Percentiles rank a stretch among this genome's conserved stretches.
phyloP scores from a whole-genome alignment of 2,113 vertebrate species.

The Macroglossus sobrinus region DNA sequence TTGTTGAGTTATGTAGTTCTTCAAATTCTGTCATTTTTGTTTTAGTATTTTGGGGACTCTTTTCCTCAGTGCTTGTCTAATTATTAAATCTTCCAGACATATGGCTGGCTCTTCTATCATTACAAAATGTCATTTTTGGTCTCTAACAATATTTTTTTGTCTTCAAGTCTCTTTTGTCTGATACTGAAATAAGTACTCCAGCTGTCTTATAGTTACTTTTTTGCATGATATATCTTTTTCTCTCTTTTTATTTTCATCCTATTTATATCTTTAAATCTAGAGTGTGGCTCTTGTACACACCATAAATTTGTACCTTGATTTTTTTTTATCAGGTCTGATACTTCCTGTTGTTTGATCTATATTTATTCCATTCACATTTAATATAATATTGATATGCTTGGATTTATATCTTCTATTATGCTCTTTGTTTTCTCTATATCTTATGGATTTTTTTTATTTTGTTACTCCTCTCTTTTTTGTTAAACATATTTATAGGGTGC shows the following conservation, averaged over 20 bases:
- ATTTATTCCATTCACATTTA: not conserved
- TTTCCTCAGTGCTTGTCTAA: not conserved
- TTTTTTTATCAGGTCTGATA: not conserved
- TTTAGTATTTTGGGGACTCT: not conserved
- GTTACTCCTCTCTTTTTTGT: not conserved
- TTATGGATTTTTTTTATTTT: not conserved
- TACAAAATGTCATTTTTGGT: not conserved
- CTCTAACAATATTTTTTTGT: not conserved
- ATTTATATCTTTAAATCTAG: conserved; percentile 23
- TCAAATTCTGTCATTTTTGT: not conserved
- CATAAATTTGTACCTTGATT: not conserved
- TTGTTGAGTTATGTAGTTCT: not conserved
- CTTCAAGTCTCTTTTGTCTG: not conserved
- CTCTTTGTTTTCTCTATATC: not conserved
- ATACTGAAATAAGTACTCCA: not conserved
- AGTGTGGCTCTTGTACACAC: not conserved
- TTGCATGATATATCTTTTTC: not conserved
- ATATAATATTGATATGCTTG: not conserved
- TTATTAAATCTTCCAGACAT: not conserved
- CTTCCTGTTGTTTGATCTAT: not conserved
- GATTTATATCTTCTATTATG: not conserved
- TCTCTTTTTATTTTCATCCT: not conserved
- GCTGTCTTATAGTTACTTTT: not conserved
- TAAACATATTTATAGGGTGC: not conserved
- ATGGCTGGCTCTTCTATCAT: not conserved